These are phyloP conservation scores for Machimus atricapillus DNA, from an alignment of 2,888 invertebrate species.

Conservation along the genomic window DNA sequence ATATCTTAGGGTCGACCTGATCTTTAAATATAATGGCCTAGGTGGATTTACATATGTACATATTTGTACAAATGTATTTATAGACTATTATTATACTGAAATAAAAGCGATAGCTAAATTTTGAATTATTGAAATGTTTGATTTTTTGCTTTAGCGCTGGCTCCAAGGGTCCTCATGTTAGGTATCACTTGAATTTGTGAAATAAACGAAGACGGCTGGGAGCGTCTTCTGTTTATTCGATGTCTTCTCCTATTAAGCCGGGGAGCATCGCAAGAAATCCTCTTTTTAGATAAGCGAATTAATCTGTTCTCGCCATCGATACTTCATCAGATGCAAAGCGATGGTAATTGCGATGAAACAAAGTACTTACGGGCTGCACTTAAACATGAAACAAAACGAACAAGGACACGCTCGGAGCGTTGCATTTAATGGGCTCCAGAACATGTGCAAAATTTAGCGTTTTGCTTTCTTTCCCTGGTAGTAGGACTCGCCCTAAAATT, in stretches of 20 bases:
- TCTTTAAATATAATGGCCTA: too few species aligned
- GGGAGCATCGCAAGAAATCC: not conserved
- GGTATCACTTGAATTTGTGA: not conserved
- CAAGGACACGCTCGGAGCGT: not conserved
- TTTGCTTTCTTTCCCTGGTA: slow-evolving; percentile 1
- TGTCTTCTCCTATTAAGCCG: not conserved
- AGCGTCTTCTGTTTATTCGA: not conserved
- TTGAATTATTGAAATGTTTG: not conserved
- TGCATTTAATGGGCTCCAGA: slow-evolving; percentile 5
- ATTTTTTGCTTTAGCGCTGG: not conserved
- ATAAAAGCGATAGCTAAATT: not conserved
- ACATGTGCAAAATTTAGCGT: slow-evolving; percentile 12
- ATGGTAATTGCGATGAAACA: slow-evolving; percentile 29
- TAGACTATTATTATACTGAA: too few species aligned
- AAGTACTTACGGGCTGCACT: slow-evolving; percentile 21
- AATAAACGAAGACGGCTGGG: not conserved
- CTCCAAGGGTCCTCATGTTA: not conserved
- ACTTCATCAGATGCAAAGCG: slow-evolving; percentile 25
- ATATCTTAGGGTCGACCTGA: too few species aligned
- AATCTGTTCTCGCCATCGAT: slow-evolving; percentile 34
- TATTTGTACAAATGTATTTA: too few species aligned
- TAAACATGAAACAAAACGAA: not conserved
- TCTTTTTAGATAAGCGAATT: slow-evolving; percentile 5
- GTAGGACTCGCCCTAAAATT: slow-evolving; percentile 12
- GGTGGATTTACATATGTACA: too few species aligned